Conservation (phyloP, 1,140 invertebrate genomes). For the Drosophila sp. region DNA sequence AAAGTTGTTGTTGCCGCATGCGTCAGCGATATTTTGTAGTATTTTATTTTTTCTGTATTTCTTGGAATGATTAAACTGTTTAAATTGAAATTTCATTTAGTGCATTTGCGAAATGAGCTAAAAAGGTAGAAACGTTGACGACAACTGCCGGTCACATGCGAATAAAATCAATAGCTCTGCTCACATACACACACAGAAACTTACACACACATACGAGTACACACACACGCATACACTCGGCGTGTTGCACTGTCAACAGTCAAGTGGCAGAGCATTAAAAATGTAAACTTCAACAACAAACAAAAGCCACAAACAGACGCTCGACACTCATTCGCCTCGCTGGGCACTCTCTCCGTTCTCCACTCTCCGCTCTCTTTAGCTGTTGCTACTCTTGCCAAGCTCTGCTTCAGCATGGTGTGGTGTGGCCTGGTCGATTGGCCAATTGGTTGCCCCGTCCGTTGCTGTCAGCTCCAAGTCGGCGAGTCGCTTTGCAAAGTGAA, state of each 20-base stretch:
- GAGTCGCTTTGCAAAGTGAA: constrained; percentile 3
- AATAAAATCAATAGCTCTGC: constrained; percentile 74
- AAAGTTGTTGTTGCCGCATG: constrained; percentile 18
- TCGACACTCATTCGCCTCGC: constrained; percentile 23
- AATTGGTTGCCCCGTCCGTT: constrained; percentile 22
- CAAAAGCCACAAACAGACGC: constrained; percentile 80
- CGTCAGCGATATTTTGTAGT: constrained; percentile 26
- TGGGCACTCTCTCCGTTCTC: neutral
- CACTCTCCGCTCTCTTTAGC: neutral
- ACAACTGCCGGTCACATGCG: constrained; percentile 51
- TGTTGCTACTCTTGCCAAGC: constrained; percentile 4
- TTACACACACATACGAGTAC: constrained; percentile 10
- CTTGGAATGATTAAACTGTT: constrained; percentile 56
- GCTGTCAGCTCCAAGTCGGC: constrained; percentile 42
- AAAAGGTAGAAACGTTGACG: constrained; percentile 30
- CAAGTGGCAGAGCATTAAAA: constrained; percentile 82
- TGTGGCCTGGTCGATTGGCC: constrained; percentile 37
- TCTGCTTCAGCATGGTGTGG: neutral
- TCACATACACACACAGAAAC: constrained; percentile 29
- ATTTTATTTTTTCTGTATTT: constrained; percentile 26
- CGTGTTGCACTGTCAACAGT: constrained; percentile 78
- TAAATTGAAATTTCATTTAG: constrained; percentile 69
- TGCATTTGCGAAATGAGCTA: constrained; percentile 62
- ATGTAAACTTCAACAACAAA: constrained; percentile 82
- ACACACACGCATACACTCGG: constrained; percentile 20